phyloP scores from a whole-genome alignment of 2,888 invertebrate genomes.

The Caenorhabditis macrosperma region DNA sequence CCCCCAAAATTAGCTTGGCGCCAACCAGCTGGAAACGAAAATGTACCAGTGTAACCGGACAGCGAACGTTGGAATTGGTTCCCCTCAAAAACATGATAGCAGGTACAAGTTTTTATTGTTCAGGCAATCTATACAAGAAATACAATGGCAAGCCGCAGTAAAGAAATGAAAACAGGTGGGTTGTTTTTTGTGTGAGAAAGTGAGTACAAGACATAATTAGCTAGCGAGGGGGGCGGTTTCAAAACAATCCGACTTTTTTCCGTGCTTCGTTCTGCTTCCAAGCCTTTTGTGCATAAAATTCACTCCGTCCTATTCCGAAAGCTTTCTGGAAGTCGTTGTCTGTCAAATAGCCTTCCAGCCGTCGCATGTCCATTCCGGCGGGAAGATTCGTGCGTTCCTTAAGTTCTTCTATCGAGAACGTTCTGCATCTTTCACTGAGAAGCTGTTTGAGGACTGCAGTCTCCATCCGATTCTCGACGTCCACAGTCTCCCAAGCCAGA shows the following conservation, averaged over 20 bases:
- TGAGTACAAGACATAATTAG: conserved; percentile 1
- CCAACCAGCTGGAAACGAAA: neutral
- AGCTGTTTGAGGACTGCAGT: conserved; percentile 49
- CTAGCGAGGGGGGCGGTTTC: neutral
- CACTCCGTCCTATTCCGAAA: conserved; percentile 63
- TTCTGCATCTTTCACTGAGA: conserved; percentile 66
- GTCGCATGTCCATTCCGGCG: conserved; percentile 69
- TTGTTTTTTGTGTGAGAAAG: neutral
- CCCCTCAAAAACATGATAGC: neutral
- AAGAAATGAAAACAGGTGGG: neutral
- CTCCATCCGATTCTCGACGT: conserved; percentile 36
- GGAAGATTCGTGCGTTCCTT: conserved; percentile 66
- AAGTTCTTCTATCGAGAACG: conserved; percentile 63
- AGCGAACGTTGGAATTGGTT: neutral
- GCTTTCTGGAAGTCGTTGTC: conserved; percentile 68
- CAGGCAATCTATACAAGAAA: conserved; percentile 49
- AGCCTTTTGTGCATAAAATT: conserved; percentile 67
- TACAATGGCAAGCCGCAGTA: conserved; percentile 34
- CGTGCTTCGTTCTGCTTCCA: conserved; percentile 74
- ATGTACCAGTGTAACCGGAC: neutral
- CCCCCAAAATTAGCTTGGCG: too few relatives aligned
- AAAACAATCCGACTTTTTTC: conserved; percentile 50
- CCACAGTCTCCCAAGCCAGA: conserved; percentile 65
- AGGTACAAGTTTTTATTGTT: conserved; percentile 28
- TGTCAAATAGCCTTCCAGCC: conserved; percentile 69